Percentiles rank a stretch among this genome's conserved stretches.
phyloP scores from a whole-genome alignment of 2,888 invertebrate species.

The Phasia obesa region DNA sequence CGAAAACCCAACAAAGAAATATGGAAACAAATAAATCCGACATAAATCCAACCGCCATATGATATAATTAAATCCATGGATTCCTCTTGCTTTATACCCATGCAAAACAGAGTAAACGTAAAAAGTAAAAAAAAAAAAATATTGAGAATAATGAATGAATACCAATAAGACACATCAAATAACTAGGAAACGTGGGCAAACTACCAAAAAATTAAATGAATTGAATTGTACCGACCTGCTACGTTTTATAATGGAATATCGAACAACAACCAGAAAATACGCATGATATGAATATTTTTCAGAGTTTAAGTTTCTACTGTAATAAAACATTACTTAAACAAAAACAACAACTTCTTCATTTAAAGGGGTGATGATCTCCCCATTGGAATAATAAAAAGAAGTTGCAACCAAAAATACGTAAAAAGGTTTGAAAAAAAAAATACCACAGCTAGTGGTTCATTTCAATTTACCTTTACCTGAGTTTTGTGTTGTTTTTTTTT shows the following conservation, averaged over 20 bases:
- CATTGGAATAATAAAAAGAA: too few relatives aligned
- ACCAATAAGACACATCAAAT: not conserved
- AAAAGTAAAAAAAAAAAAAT: not conserved
- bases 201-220: conserved; percentile 30
- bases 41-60: conserved; percentile 61
- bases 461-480: conserved; percentile 8
- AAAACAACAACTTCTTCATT: not conserved
- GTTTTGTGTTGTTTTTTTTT: not conserved
- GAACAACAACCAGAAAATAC: conserved; percentile 1
- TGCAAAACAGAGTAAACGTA: conserved; percentile 20
- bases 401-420: not conserved
- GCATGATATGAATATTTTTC: not conserved
- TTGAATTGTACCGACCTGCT: not conserved
- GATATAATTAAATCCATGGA: conserved; percentile 56
- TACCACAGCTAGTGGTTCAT: conserved; percentile 8
- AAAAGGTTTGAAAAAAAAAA: conserved; percentile 1
- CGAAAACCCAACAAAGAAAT: conserved; percentile 59
- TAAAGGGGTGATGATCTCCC: not conserved
- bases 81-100: conserved; percentile 31
- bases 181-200: conserved; percentile 22
- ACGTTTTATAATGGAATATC: not conserved
- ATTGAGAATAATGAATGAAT: conserved; percentile 28
- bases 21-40: conserved; percentile 65
- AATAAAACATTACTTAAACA: not conserved
- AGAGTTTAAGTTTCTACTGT: not conserved